phyloP scores from a whole-genome alignment of 2,888 invertebrate species.

The Alviniconcha strummeri region DNA sequence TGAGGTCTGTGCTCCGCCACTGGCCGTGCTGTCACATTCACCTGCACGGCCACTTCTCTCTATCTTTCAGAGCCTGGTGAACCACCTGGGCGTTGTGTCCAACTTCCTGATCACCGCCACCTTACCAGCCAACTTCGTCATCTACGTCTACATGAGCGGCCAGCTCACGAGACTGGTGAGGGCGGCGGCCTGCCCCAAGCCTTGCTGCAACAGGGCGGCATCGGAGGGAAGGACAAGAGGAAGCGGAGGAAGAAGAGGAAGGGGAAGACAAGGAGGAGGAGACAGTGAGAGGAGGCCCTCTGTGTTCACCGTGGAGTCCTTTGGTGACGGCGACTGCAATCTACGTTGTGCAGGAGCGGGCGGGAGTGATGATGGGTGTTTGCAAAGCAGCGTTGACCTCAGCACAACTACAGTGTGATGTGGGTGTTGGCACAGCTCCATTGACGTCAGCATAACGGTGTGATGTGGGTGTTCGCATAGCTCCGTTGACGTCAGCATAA shows the following conservation, averaged over 20 bases:
- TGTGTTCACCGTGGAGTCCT: neutral
- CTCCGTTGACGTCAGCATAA: too few species aligned
- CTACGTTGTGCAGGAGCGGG: neutral
- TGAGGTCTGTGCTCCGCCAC: too few species aligned
- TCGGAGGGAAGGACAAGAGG: neutral
- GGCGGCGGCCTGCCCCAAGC: neutral
- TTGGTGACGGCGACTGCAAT: neutral
- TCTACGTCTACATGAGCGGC: constrained; percentile 22
- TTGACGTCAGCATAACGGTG: neutral
- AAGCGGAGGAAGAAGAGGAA: neutral
- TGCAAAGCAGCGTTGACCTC: neutral
- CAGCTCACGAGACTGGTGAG: neutral
- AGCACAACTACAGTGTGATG: too few species aligned
- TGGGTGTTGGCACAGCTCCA: too few species aligned
- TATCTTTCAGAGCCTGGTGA: neutral
- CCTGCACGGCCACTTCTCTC: too few species aligned
- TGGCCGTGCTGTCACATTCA: too few species aligned
- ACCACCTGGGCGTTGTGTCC: constrained; percentile 22
- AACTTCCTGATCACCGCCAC: constrained; percentile 31
- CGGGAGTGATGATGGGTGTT: neutral
- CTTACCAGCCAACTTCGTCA: constrained; percentile 33
- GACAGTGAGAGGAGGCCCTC: neutral
- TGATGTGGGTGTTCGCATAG: neutral
- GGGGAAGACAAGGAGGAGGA: neutral
- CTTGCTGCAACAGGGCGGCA: too few species aligned